phyloP scores from a whole-genome alignment of 2,797 vertebrate genomes.

The Myripristis jacobus region DNA sequence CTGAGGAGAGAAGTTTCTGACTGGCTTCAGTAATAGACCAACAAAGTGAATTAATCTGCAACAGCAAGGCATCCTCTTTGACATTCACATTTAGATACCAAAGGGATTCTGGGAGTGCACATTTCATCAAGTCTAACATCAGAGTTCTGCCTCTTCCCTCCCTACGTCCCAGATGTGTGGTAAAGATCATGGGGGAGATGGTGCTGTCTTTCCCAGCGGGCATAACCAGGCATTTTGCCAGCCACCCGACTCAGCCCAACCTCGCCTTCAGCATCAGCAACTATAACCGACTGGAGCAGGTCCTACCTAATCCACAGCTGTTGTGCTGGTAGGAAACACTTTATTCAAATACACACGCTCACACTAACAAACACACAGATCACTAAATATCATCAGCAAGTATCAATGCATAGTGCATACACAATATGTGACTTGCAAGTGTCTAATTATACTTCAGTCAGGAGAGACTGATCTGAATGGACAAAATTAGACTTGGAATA shows the following conservation, averaged over 20 bases:
- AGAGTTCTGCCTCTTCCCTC: constrained; percentile 5
- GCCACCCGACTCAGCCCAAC: constrained; percentile 90
- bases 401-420: too few relatives aligned
- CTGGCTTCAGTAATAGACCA: background rate
- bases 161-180: constrained; percentile 85
- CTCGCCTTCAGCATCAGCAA: constrained; percentile 96
- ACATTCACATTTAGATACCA: background rate
- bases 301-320: constrained; percentile 97
- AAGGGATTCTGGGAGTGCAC: constrained; percentile 1
- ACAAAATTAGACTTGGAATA: too few relatives aligned
- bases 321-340: constrained; percentile 91
- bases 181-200: constrained; percentile 98
- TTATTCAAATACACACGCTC: background rate
- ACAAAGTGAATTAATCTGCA: background rate
- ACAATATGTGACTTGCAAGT: too few relatives aligned
- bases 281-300: constrained; percentile 94
- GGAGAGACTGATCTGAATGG: too few relatives aligned
- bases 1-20: background rate
- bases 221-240: constrained; percentile 97
- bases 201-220: constrained; percentile 97
- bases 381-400: background rate
- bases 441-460: too few relatives aligned
- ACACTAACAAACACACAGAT: constrained; percentile 8
- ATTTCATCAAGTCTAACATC: constrained; percentile 9
- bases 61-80: background rate